Conservation (phyloP, 2,113 vertebrate species). For the Xiphophorus hellerii region DNA sequence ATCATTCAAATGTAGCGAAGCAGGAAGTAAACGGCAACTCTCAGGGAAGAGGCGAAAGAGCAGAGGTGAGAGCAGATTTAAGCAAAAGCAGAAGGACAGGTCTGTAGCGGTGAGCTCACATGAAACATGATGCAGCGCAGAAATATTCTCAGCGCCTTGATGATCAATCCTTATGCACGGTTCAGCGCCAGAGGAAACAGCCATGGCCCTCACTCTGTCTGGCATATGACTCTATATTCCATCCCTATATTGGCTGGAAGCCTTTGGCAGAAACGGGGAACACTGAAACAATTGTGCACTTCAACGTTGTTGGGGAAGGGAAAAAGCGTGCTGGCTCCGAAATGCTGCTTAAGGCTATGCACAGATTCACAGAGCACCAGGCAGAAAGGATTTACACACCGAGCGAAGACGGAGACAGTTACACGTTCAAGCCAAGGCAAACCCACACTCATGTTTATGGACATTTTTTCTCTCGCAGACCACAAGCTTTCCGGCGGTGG, state of each 20-base stretch:
- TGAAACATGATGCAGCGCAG: conserved; percentile 40
- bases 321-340: conserved; percentile 40
- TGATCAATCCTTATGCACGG: conserved; percentile 38
- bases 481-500: conserved; percentile 65
- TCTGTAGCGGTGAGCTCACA: conserved; percentile 20
- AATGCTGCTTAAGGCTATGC: conserved; percentile 41
- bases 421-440: conserved; percentile 66
- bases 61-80: conserved; percentile 24
- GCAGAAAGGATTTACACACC: conserved; percentile 70
- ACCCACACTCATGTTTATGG: conserved; percentile 71
- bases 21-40: conserved; percentile 16
- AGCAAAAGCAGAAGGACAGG: conserved; percentile 51
- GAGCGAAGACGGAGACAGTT: conserved; percentile 53
- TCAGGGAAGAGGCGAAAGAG: conserved; percentile 31
- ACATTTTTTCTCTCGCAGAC: conserved; percentile 63
- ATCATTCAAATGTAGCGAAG: conserved; percentile 31
- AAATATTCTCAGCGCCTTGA: conserved; percentile 30
- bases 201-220: conserved; percentile 39
- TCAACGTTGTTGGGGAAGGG: conserved; percentile 5
- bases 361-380: conserved; percentile 60
- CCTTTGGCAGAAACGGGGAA: conserved; percentile 47
- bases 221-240: conserved; percentile 46
- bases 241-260: conserved; percentile 34
- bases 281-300: conserved; percentile 50
- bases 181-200: conserved; percentile 57